Evolutionary conservation across 2,888 invertebrate species (phyloP).

Genomic region (Drosophila meridiana): DNA sequence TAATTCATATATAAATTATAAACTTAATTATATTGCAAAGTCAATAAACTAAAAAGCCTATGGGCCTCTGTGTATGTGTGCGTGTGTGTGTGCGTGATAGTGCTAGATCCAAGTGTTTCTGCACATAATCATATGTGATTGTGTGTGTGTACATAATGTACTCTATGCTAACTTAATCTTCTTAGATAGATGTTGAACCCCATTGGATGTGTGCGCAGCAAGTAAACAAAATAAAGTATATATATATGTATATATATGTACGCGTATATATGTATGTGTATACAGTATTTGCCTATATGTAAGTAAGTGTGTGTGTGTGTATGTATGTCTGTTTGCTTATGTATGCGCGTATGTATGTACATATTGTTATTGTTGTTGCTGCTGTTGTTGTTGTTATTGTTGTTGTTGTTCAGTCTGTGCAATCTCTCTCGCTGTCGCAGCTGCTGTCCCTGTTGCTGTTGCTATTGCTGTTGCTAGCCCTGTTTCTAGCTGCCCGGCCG

Average conservation of each 20-base stretch:
- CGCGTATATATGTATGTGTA: neutral
- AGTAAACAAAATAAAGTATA: conserved; percentile 65
- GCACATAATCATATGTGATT: conserved; percentile 5
- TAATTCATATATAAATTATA: conserved; percentile 46
- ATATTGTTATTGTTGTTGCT: conserved; percentile 18
- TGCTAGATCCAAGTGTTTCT: conserved; percentile 28
- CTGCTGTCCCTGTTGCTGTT: conserved; percentile 48
- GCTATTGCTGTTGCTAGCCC: conserved; percentile 13
- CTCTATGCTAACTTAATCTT: conserved; percentile 67
- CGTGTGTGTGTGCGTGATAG: conserved; percentile 15
- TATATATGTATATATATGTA: neutral
- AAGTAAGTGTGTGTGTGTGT: neutral
- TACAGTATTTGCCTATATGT: neutral
- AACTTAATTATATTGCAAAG: conserved; percentile 41
- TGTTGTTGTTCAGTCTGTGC: conserved; percentile 75
- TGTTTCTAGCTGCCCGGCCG: conserved; percentile 35
- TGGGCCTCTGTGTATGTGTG: conserved; percentile 19
- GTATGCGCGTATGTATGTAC: conserved; percentile 18
- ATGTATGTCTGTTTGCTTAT: conserved; percentile 10
- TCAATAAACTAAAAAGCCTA: conserved; percentile 41
- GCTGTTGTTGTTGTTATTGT: neutral
- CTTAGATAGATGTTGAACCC: conserved; percentile 78
- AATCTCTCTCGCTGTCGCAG: conserved; percentile 69
- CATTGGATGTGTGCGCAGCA: conserved; percentile 50
- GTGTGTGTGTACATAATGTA: conserved; percentile 16